phyloP scores from a whole-genome alignment of 53 echinoderm and acorn worm species.

The Temnopleurus reevesii region DNA sequence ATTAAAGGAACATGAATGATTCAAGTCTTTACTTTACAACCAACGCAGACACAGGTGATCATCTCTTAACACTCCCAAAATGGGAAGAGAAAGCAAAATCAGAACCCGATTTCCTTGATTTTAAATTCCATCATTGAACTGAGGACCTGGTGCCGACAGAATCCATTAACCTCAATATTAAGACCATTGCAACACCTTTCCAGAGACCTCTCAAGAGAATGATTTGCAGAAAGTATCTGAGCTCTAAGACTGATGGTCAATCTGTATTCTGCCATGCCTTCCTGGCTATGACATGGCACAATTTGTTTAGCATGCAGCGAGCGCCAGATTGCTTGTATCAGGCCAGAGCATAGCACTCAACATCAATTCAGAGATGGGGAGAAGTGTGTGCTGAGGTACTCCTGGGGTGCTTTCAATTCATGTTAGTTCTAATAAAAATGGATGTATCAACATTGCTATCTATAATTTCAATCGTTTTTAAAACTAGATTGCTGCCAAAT shows the following conservation, averaged over 20 bases:
- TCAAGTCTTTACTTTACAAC: neutral
- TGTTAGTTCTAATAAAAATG: neutral
- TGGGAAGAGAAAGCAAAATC: constrained; percentile 35
- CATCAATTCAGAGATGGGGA: neutral
- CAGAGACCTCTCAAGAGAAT: neutral
- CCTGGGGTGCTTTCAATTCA: neutral
- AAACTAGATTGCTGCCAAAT: no score
- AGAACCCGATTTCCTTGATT: constrained; percentile 26
- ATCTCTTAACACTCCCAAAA: neutral
- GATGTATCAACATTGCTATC: neutral
- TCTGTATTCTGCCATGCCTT: neutral
- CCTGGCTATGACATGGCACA: constrained; percentile 15
- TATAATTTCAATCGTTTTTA: constrained; percentile 13
- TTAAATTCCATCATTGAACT: neutral
- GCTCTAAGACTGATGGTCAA: neutral
- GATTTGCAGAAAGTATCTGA: constrained; percentile 25
- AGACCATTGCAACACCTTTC: neutral
- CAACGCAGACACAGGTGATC: neutral
- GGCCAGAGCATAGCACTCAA: neutral
- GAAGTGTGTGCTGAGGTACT: neutral
- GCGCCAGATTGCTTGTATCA: neutral
- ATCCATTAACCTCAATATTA: constrained; percentile 21
- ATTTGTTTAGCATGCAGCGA: neutral
- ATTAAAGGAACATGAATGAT: neutral
- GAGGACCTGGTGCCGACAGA: constrained; percentile 2